phyloP scores from a whole-genome alignment of 1,140 invertebrate genomes.

The Lepidurus apus region DNA sequence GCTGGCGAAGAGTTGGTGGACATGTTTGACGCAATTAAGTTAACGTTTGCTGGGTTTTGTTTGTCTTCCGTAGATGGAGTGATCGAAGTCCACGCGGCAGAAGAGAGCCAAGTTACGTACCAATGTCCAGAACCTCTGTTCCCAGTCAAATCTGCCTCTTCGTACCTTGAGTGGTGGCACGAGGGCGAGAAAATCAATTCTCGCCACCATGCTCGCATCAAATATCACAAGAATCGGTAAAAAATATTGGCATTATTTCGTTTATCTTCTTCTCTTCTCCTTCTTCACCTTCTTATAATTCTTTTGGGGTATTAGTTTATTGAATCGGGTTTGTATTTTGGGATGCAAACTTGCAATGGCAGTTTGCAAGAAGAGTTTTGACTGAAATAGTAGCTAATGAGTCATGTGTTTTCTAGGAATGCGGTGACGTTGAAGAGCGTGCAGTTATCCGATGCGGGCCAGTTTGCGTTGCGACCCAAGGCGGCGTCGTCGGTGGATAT shows the following conservation, averaged over 20 bases:
- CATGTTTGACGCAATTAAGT: not conserved
- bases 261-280: too few relatives aligned
- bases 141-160: slow-evolving; percentile 6
- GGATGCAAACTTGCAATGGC: not conserved
- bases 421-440: slow-evolving; percentile 20
- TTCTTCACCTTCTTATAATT: too few relatives aligned
- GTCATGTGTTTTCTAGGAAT: slow-evolving; percentile 29
- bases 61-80: not conserved
- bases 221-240: not conserved
- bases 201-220: slow-evolving; percentile 1
- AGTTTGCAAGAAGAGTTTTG: not conserved
- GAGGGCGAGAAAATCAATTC: not conserved
- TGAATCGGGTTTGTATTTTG: not conserved
- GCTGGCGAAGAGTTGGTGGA: not conserved
- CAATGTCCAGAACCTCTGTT: not conserved
- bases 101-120: not conserved
- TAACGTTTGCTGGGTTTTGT: not conserved
- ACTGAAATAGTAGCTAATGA: not conserved
- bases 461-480: slow-evolving; percentile 28
- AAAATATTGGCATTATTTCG: not conserved
- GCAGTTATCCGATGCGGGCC: slow-evolving; percentile 26
- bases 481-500: not conserved
- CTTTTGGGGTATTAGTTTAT: too few relatives aligned
- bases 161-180: not conserved
- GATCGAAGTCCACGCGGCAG: not conserved